Base-by-base conservation (phyloP, 1,140 invertebrate species). In the Cherax destructor region DNA sequence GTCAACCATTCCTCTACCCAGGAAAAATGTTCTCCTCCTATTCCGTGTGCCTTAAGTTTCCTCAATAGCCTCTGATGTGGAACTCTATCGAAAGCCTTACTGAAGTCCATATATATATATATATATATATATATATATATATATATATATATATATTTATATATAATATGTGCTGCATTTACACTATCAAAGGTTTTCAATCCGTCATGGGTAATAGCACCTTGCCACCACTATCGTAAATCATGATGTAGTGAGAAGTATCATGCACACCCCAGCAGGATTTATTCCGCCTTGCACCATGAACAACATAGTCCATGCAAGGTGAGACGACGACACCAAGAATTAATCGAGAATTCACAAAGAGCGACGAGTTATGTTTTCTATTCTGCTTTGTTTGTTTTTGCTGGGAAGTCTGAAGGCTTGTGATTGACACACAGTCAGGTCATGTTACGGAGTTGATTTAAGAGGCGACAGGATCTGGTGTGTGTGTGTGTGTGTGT, bases 61-160 rank as follows among this genome's bases (percentile, higher is more conserved):
- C n/a, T n/a, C n/a, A n/a, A n/a, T n/a, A n/a, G n/a, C n/a, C n/a
- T n/a, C n/a, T n/a, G n/a, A n/a, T n/a, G n/a, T n/a, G n/a, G n/a
- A n/a, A n/a, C n/a, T n/a, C n/a, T n/a, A n/a, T n/a, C n/a, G n/a
- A n/a, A n/a, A n/a, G n/a, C n/a, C n/a, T n/a, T n/a, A n/a, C n/a
- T n/a, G n/a, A n/a, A n/a, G n/a, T n/a, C n/a, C n/a, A n/a, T n/a
- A 50, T 80, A 50, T 50, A 18, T 13, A 80, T 50, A 50, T 50
- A 50, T 50, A 80, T 81, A 81, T 18, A 56, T 81, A 81, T 81
- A 81, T 81, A 81, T 81, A 81, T 16, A 81, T 52, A 81, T 52
- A 81, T 81, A 56, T 81, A 52, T 81, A 61, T 81, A 52, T 81
- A 56, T 56, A 52, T 59, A 81, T 5, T 4, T 56, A 56, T 56